phyloP scores from a whole-genome alignment of 2,797 vertebrate genomes.

The Sebastes hubbsi region DNA sequence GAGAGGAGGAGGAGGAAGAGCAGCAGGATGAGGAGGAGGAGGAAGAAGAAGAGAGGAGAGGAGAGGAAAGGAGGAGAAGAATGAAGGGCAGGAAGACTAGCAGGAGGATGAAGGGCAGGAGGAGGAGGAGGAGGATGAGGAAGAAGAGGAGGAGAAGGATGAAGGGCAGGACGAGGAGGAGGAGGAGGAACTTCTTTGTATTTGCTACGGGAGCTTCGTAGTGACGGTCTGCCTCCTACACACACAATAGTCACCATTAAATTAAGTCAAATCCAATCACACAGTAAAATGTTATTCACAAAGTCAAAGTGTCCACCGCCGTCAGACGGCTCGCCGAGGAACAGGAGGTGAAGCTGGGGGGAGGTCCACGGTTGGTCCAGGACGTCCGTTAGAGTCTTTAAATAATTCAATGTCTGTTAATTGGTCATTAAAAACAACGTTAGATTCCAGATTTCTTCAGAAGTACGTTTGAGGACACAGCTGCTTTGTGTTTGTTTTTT shows the following conservation, averaged over 20 bases:
- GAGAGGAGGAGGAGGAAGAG: too few species aligned
- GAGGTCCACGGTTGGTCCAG: neutral
- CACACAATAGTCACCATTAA: conserved; percentile 61
- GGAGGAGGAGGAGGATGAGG: too few species aligned
- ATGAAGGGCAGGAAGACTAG: too few species aligned
- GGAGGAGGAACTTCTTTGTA: conserved; percentile 24
- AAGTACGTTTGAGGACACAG: too few species aligned
- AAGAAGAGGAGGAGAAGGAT: too few species aligned
- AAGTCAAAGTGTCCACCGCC: conserved; percentile 11
- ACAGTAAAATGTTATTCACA: conserved; percentile 58
- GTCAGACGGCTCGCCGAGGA: neutral
- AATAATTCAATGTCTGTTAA: too few species aligned
- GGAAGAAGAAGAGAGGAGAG: neutral
- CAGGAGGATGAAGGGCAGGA: too few species aligned
- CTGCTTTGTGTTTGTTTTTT: neutral
- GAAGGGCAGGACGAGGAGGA: neutral
- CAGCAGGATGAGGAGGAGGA: too few species aligned
- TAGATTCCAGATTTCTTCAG: neutral
- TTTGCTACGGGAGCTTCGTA: conserved; percentile 11
- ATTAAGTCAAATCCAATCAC: conserved; percentile 56
- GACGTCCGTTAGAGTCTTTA: neutral
- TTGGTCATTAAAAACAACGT: too few species aligned
- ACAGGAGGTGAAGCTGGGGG: neutral
- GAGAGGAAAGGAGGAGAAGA: too few species aligned
- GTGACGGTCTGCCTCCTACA: conserved; percentile 19